phyloP scores from a whole-genome alignment of 2,888 invertebrate genomes.

The Empis stercorea region DNA sequence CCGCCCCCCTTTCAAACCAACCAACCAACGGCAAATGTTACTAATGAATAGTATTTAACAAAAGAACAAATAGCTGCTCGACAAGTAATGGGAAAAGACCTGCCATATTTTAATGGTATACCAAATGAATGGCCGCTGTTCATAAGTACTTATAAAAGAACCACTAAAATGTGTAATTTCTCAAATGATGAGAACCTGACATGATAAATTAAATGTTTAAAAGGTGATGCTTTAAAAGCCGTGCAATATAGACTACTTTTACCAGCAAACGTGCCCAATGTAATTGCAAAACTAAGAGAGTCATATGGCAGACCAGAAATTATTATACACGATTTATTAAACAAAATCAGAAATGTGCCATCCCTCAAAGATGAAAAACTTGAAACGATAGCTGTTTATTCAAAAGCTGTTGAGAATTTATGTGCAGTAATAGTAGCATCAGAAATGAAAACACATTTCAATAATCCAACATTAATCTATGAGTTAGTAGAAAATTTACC shows the following conservation, averaged over 20 bases:
- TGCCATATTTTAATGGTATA: conserved; percentile 2
- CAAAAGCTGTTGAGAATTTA: neutral
- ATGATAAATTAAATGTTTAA: neutral
- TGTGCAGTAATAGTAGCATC: neutral
- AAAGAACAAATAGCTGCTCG: neutral
- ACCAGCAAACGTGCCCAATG: neutral
- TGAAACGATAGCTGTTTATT: neutral
- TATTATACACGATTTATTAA: neutral
- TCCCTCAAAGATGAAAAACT: neutral
- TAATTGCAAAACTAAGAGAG: neutral
- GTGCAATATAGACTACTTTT: neutral
- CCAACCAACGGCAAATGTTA: neutral
- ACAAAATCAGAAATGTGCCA: neutral
- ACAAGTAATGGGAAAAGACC: conserved; percentile 1
- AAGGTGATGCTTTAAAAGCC: conserved; percentile 4
- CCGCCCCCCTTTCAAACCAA: too few relatives aligned
- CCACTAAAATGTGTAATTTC: conserved; percentile 3
- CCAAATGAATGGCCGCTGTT: conserved; percentile 6
- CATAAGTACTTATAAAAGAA: conserved; percentile 2
- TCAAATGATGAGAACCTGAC: conserved; percentile 3
- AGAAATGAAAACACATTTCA: neutral
- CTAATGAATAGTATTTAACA: neutral
- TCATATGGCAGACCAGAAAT: conserved; percentile 3
- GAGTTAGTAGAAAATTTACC: neutral
- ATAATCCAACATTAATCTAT: neutral